phyloP scores from a whole-genome alignment of 1,140 invertebrate genomes.

The Brachionus rotundiformis region DNA sequence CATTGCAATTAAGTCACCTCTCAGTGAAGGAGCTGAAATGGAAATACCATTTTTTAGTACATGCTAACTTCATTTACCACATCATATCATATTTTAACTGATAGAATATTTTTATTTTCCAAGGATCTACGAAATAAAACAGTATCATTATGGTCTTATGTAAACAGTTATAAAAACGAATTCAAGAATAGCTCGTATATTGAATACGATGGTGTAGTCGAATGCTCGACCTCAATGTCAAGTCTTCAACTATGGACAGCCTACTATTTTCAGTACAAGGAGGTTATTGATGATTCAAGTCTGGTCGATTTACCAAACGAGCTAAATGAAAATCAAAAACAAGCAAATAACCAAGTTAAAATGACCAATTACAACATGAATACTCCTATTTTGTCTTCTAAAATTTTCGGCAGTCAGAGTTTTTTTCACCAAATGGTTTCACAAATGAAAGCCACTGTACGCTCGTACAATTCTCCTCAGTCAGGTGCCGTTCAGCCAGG shows the following conservation, averaged over 20 bases:
- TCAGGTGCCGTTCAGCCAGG: not conserved
- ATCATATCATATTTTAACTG: no score
- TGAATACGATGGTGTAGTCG: conserved; percentile 19
- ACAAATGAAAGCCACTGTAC: conserved; percentile 36
- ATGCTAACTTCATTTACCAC: no score
- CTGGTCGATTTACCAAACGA: not conserved
- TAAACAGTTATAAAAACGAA: conserved; percentile 79
- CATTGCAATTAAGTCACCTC: no score
- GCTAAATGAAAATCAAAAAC: not conserved
- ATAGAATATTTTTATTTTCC: not conserved
- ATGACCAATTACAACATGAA: not conserved
- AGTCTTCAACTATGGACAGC: conserved; percentile 32
- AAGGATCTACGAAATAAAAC: conserved; percentile 69
- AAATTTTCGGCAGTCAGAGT: not conserved
- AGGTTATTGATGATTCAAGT: conserved; percentile 16
- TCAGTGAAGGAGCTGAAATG: no score
- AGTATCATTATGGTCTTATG: conserved; percentile 92
- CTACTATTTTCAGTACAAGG: conserved; percentile 23
- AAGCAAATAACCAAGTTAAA: not conserved
- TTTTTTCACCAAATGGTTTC: conserved; percentile 17
- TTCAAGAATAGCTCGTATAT: conserved; percentile 75
- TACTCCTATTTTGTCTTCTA: not conserved
- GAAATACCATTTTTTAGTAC: no score
- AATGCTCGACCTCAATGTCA: conserved; percentile 17
- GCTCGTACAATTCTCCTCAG: conserved; percentile 3